phyloP scores from a whole-genome alignment of 2,888 invertebrate genomes.

The Lasioglossum pauxillum region DNA sequence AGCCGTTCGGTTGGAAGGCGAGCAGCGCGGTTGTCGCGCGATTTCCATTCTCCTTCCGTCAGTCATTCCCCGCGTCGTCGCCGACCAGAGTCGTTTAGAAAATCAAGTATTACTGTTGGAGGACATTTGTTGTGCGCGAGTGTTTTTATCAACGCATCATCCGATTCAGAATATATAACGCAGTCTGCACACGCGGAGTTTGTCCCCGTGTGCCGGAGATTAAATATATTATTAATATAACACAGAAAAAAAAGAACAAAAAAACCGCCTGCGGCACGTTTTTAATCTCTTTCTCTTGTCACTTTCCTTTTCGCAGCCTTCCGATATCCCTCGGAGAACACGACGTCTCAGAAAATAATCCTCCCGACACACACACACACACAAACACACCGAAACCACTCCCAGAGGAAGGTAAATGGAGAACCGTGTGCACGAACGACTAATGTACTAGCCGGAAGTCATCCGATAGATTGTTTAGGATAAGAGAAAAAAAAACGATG shows the following conservation, averaged over 20 bases:
- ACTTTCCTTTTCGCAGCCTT: slow-evolving; percentile 14
- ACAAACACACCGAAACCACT: neutral
- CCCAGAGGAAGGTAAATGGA: slow-evolving; percentile 1
- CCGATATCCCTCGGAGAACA: neutral
- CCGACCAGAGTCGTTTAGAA: slow-evolving; percentile 55
- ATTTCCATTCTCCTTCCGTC: slow-evolving; percentile 60
- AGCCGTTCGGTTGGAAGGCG: slow-evolving; percentile 55
- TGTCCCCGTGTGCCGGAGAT: slow-evolving; percentile 59
- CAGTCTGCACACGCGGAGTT: slow-evolving; percentile 44
- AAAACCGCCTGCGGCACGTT: slow-evolving; percentile 16
- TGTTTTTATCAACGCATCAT: slow-evolving; percentile 64
- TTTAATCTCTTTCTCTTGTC: slow-evolving; percentile 14
- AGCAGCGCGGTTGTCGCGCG: slow-evolving; percentile 28
- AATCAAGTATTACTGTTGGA: slow-evolving; percentile 64
- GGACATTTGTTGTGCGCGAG: slow-evolving; percentile 58
- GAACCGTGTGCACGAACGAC: slow-evolving; percentile 37
- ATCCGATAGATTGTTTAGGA: slow-evolving; percentile 76
- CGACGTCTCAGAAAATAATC: neutral
- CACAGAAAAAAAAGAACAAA: slow-evolving; percentile 32
- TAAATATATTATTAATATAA: slow-evolving; percentile 78
- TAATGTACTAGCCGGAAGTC: slow-evolving; percentile 42
- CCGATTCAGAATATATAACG: slow-evolving; percentile 37
- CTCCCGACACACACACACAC: neutral
- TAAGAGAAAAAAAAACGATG: slow-evolving; percentile 46
- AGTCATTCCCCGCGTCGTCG: slow-evolving; percentile 67